These are phyloP conservation scores for Cranoglanis bouderius DNA, from an alignment of 2,113 vertebrate genomes.

Conservation along the genomic window DNA sequence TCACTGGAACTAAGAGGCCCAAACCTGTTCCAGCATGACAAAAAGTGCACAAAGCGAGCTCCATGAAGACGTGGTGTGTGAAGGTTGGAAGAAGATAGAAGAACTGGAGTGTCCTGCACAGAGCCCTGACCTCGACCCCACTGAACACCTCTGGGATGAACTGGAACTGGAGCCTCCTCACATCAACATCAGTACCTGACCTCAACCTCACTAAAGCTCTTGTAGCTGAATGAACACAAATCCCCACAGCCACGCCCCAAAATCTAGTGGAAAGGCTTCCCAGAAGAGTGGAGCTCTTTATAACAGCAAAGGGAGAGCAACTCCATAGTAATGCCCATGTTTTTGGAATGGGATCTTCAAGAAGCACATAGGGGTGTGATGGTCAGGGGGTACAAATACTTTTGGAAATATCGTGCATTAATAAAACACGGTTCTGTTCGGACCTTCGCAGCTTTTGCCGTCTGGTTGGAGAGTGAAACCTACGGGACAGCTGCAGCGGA, in stretches of 20 bases:
- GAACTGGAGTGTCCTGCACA: neutral
- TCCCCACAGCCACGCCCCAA: too few relatives aligned
- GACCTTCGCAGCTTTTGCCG: conserved; percentile 96
- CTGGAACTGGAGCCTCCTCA: neutral
- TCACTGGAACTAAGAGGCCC: neutral
- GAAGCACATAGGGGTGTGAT: neutral
- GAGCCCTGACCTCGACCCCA: neutral
- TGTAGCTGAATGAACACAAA: too few relatives aligned
- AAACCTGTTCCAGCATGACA: neutral
- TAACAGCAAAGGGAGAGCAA: neutral
- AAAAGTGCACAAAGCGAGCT: neutral
- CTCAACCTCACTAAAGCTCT: too few relatives aligned
- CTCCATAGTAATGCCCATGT: neutral
- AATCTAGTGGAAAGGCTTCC: neutral
- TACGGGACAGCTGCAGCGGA: conserved; percentile 93
- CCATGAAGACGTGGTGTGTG: neutral
- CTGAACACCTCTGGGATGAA: neutral
- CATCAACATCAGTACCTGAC: too few relatives aligned
- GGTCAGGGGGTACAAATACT: neutral
- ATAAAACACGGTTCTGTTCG: neutral
- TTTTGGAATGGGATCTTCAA: neutral
- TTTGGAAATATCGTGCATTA: neutral
- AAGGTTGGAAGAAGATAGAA: neutral
- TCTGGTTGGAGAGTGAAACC: conserved; percentile 94
- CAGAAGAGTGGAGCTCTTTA: neutral